Conservation (phyloP, 2,797 vertebrate species). For the Manis pentadactyla region DNA sequence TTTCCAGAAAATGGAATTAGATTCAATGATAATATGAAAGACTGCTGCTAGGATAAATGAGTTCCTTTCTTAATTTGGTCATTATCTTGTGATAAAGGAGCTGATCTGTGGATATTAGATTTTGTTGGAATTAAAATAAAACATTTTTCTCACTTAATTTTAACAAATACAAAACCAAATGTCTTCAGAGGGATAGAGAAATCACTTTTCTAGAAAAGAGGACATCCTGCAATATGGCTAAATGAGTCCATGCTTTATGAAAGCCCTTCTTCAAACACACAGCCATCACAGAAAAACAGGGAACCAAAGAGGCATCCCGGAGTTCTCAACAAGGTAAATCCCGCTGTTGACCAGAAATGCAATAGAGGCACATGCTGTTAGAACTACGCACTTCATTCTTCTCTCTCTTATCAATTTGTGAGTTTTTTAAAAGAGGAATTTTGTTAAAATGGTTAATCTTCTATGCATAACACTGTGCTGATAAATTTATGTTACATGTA, state of each 20-base stretch:
- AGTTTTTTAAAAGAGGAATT: slow-evolving; percentile 30
- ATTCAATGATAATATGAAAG: slow-evolving; percentile 34
- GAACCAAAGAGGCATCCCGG: not conserved
- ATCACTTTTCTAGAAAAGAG: slow-evolving; percentile 25
- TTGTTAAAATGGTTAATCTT: not conserved
- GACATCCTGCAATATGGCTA: not conserved
- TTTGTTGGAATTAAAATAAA: slow-evolving; percentile 55
- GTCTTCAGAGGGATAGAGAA: slow-evolving; percentile 15
- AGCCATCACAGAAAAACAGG: not conserved
- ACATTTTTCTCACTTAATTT: slow-evolving; percentile 44
- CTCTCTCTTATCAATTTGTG: not conserved
- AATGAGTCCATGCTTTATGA: not conserved
- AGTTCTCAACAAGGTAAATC: not conserved
- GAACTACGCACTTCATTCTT: not conserved
- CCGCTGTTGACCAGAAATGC: not conserved
- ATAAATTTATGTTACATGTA: not conserved
- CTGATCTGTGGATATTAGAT: not conserved
- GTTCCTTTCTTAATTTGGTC: slow-evolving; percentile 56
- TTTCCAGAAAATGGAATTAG: slow-evolving; percentile 58
- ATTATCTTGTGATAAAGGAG: slow-evolving; percentile 60
- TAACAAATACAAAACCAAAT: slow-evolving; percentile 54
- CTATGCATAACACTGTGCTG: not conserved
- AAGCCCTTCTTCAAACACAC: not conserved
- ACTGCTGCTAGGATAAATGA: not conserved
- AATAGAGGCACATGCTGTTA: not conserved